Evolutionary conservation across 1,140 invertebrate genomes (phyloP), one percentile per base, ranked within the genome.

Genomic region (Nebria ingens): DNA sequence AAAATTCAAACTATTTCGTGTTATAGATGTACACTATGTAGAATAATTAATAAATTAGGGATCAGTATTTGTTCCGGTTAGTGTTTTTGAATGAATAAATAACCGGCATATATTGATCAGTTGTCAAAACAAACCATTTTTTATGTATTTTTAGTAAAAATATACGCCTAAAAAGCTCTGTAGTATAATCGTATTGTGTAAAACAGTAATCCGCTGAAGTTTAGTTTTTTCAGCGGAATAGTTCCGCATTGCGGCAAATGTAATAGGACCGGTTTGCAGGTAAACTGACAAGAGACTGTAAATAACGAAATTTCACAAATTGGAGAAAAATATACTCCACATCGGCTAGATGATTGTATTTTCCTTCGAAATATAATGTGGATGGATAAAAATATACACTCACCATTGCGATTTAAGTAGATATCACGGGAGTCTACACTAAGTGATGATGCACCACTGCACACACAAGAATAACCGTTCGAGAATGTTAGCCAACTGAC

Each of bases 341-440:
- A 45, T 45, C 6, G n/a, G 9, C 17, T 53, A 19, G 11, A 53
- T n/a, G n/a, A 25, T 15, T n/a, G 9, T 23, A 15, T n/a, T 11
- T 11, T 9, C 40, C 3, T 25, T 50, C 17, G 21, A 58, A 56
- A 58, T 15, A 56, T 20, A 51, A 1, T 22, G 25, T 21, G 17
- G 62, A 67, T 67, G 62, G 53, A 40, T 55, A 25, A 66, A 67
- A 74, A 77, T 70, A 65, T 70, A 63, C 69, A 74, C 77, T 78
- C 73, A 79, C 77, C 77, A 79, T 79, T 69, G 68, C 74, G 75
- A 78, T 75, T 74, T 73, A 74, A 68, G 72, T 72, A 71, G 74
- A 76, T 76, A 73, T 73, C 68, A 71, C 69, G 71, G 71, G 70
- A 69, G 40, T 55, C 71, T 73, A 75, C 72, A 73, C 71, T 74